phyloP scores from a whole-genome alignment of 2,797 vertebrate genomes.

The Geotrypetes seraphini region DNA sequence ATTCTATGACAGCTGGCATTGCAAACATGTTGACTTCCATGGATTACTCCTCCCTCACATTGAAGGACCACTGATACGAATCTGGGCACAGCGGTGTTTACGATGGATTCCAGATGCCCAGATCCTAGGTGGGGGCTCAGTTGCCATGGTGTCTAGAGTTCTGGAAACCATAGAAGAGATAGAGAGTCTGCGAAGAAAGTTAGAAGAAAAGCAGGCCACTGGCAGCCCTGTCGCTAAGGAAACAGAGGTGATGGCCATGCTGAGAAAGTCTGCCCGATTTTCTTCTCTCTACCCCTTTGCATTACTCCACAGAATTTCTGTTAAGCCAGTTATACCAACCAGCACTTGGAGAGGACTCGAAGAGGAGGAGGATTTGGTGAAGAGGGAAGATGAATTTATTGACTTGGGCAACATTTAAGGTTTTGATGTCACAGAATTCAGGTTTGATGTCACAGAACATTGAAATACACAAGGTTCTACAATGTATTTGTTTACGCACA shows the following conservation, averaged over 20 bases:
- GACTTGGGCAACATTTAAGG: conserved; percentile 45
- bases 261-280: conserved; percentile 50
- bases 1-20: conserved; percentile 72
- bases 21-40: conserved; percentile 61
- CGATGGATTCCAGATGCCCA: conserved; percentile 80
- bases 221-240: conserved; percentile 11
- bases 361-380: conserved; percentile 60
- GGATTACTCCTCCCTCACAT: conserved; percentile 66
- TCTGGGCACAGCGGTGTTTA: conserved; percentile 78
- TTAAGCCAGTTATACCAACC: conserved; percentile 67
- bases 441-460: too few relatives aligned
- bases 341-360: conserved; percentile 64
- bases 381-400: conserved; percentile 63
- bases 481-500: too few relatives aligned
- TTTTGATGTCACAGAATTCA: too few relatives aligned
- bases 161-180: conserved; percentile 65
- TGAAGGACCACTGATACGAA: conserved; percentile 59
- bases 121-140: conserved; percentile 61
- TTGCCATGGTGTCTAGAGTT: conserved; percentile 56
- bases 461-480: too few relatives aligned
- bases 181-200: conserved; percentile 51
- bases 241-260: conserved; percentile 1
- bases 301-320: conserved; percentile 50
- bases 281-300: conserved; percentile 74
- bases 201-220: conserved; percentile 33